phyloP scores from a whole-genome alignment of 35 echinoderm and acorn worm species.

The Nesometra sesokonis region DNA sequence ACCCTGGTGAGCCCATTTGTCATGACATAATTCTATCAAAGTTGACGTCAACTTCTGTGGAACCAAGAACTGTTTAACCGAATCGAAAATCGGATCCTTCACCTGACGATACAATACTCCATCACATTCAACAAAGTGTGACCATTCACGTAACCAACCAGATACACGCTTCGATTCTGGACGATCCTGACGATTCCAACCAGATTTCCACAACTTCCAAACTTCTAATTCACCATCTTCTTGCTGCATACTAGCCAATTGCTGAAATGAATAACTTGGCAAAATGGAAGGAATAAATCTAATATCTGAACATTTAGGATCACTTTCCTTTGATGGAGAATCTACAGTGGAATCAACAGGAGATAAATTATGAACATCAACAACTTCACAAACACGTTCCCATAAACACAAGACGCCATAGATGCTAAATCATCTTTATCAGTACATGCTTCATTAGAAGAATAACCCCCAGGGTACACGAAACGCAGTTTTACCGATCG shows the following conservation, averaged over 20 bases:
- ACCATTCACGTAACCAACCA: too few relatives aligned
- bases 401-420: not conserved
- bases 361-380: not conserved
- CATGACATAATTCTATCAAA: too few relatives aligned
- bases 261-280: slow-evolving; percentile 1
- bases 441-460: not conserved
- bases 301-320: not conserved
- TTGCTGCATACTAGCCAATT: slow-evolving; percentile 16
- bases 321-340: not conserved
- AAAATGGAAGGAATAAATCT: not conserved
- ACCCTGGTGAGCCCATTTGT: too few relatives aligned
- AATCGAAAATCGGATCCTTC: too few relatives aligned
- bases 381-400: not conserved
- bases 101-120: too few relatives aligned
- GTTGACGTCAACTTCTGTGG: too few relatives aligned
- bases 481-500: too few relatives aligned
- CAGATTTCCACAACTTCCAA: slow-evolving; percentile 15
- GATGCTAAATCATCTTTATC: not conserved
- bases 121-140: too few relatives aligned
- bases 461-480: too few relatives aligned
- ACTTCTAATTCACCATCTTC: slow-evolving; percentile 5
- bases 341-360: not conserved
- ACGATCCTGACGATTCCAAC: too few relatives aligned
- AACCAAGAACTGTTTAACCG: too few relatives aligned
- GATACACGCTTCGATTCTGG: too few relatives aligned